Evolutionary conservation across 2,797 vertebrate species (phyloP).

Genomic region (Botia kubotai): DNA sequence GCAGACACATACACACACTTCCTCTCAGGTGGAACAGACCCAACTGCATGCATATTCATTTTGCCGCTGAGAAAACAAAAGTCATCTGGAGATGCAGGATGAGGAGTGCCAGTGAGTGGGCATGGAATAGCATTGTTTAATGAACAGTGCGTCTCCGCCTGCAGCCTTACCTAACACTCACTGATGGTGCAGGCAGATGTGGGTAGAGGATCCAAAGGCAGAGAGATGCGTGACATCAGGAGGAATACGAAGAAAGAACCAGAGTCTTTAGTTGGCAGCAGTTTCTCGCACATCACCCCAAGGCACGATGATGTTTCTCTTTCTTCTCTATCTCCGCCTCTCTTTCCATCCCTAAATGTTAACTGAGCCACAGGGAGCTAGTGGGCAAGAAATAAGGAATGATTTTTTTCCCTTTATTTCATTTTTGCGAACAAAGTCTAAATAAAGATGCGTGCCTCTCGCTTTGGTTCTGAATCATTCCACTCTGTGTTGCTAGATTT

Average conservation of each 20-base stretch:
- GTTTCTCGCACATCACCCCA: constrained; percentile 30
- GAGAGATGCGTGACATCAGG: constrained; percentile 27
- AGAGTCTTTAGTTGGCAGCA: constrained; percentile 28
- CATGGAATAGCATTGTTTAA: constrained; percentile 47
- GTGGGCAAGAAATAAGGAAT: constrained; percentile 56
- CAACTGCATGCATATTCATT: constrained; percentile 48
- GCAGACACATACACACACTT: background rate
- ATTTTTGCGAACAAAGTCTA: constrained; percentile 6
- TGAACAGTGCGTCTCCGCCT: constrained; percentile 41
- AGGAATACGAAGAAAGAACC: constrained; percentile 39
- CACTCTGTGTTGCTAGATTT: background rate
- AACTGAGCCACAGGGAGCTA: constrained; percentile 56
- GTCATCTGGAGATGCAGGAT: constrained; percentile 34
- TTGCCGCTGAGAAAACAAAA: constrained; percentile 2
- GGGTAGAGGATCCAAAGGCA: constrained; percentile 49
- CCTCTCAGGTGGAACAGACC: constrained; percentile 41
- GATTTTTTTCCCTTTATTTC: constrained; percentile 14
- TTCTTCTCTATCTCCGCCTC: constrained; percentile 41
- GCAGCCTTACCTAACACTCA: constrained; percentile 41
- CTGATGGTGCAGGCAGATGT: constrained; percentile 51
- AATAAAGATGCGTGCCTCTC: constrained; percentile 13
- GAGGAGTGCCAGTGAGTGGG: constrained; percentile 27
- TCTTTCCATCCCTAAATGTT: constrained; percentile 52
- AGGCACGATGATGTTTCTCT: constrained; percentile 46
- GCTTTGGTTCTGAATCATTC: constrained; percentile 11